Evolutionary conservation across 2,888 invertebrate species (phyloP).

Genomic region (Hirtodrosophila duncani): DNA sequence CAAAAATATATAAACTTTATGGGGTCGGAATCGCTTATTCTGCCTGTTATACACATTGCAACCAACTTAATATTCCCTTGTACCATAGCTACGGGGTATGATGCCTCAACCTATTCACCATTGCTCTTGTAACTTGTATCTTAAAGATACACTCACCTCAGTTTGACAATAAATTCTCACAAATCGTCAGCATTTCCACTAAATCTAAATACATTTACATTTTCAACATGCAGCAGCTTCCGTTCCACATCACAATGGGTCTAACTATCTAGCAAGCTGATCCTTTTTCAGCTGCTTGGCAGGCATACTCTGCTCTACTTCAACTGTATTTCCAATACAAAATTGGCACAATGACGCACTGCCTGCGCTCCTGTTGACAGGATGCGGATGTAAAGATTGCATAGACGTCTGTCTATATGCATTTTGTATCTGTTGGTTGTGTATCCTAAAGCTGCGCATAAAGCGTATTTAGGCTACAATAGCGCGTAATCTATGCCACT

Average conservation of each 20-base stretch:
- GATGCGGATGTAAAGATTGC: neutral
- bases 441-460: conserved; percentile 32
- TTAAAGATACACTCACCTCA: neutral
- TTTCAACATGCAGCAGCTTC: too few relatives aligned
- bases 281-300: too few relatives aligned
- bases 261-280: too few relatives aligned
- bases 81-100: too few relatives aligned
- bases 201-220: too few relatives aligned
- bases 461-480: conserved; percentile 53
- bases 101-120: too few relatives aligned
- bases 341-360: neutral
- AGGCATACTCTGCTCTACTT: neutral
- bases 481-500: conserved; percentile 54
- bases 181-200: too few relatives aligned
- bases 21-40: too few relatives aligned
- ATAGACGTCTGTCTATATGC: neutral
- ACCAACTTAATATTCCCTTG: too few relatives aligned
- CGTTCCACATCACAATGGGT: too few relatives aligned
- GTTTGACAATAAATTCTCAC: neutral
- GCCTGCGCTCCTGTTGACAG: neutral
- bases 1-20: too few relatives aligned
- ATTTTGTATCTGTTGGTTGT: conserved; percentile 17
- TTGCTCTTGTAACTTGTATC: neutral
- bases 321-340: conserved; percentile 3
- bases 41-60: too few relatives aligned